Base-by-base conservation (phyloP, 2,113 vertebrate species). In the Tricholaema leucomelas region DNA sequence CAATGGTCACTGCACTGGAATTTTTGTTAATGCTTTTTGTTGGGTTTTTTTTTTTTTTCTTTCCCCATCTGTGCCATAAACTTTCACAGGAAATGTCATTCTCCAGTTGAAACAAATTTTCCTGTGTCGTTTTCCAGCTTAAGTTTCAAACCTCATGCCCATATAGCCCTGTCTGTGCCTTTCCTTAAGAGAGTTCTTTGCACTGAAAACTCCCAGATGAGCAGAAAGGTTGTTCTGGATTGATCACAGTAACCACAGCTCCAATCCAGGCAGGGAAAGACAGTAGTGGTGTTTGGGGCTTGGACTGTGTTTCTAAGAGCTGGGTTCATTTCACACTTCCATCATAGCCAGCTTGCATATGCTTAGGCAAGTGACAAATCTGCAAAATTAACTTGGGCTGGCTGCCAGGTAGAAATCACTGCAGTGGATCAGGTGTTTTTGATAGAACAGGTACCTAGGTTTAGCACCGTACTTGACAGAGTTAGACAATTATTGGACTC, bases 361-460 rank as follows among this genome's bases (percentile, higher is more conserved):
- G 10, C 31, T 15, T 54, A 13, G 40, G 6, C 35, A 85, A 69
- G 27, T 5, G 8, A 23, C 21, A 65, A 23, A 12, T 3, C 48
- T 28, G 2, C 12, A 35, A 65, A 80, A 69, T 9, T 1, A 50
- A 42, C 27, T 16, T 88, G 6, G 1, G 48, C 27, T 28, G 5
- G 20, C 15, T 61, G 27, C 40, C n/a, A 58, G 6, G 10, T 35
- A 9, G 35, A 82, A 76, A 54, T 12, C 3, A 2, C 6, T 15
- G 36, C 52, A 48, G 33, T 30, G 20, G 25, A 42, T 61, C 24
- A 35, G 20, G 30, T 65, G 35, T 0, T 61, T 90, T 64, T 85
- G 27, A 27, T 5, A 61, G 44, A 55, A 56, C 0, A 0, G 2
- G 3, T 46, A 21, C 12, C 12, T 44, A 35, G 21, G 8, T 50